Base-by-base conservation (phyloP, 2,888 invertebrate species). In the Actias luna region DNA sequence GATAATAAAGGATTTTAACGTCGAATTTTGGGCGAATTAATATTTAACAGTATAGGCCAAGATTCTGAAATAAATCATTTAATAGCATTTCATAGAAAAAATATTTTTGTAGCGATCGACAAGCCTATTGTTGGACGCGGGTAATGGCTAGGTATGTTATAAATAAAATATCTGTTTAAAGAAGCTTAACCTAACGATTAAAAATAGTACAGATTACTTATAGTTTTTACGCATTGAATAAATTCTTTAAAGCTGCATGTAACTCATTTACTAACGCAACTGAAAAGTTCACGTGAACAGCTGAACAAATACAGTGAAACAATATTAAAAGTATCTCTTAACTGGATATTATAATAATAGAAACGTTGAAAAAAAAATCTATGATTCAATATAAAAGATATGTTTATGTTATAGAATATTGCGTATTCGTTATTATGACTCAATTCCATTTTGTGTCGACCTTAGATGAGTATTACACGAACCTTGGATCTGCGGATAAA, bases 371-470 rank as follows among this genome's bases (percentile, higher is more conserved):
- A 29, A 55, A 29, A 25, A 8, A 29, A 46, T 46, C 22, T 46
- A 55, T 29, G 55, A 55, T 55, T 55, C 29, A 55, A 29, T 55
- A 46, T 46, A 46, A 29, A 55, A 29, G 22, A 46, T 55, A 25
- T 25, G 55, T 55, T 55, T 55, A 55, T n/a, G 29, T 29, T 29
- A 55, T 29, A 55, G 29, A 29, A 55, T 55, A 55, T 55, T 27
- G 29, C 16, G 55, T 55, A 55, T 55, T 5, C 5, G 29, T 16
- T 29, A 55, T 7, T 29, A 29, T 55, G 55, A 55, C 29, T 55
- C 55, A 55, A 29, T 55, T 55, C 55, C 29, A 29, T 29, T 16
- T 29, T 16, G 8, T 46, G 16, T 14, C 55, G 55, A 55, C 55
- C 55, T 55, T 55, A 27, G 7, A 55, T 1, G 14, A 55, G n/a